Evolutionary conservation across 2,797 vertebrate species (phyloP).

Genomic region (Synanceia verrucosa): DNA sequence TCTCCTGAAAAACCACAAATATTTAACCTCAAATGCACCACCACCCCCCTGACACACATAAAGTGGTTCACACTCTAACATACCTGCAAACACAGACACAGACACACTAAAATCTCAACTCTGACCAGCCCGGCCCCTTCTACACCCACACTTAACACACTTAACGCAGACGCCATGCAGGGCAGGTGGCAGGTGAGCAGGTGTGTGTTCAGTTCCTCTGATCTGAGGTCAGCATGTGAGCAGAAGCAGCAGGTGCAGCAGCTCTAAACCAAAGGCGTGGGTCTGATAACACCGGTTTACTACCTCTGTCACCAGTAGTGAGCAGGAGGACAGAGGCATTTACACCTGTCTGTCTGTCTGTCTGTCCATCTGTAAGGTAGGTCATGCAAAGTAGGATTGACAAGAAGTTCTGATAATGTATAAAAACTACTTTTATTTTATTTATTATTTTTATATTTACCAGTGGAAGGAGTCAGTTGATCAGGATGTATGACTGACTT

Average conservation of each 20-base stretch:
- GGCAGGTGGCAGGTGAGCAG: slow-evolving; percentile 43
- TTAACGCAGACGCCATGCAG: neutral
- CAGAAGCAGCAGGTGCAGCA: slow-evolving; percentile 53
- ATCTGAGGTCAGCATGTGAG: slow-evolving; percentile 39
- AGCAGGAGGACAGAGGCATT: neutral
- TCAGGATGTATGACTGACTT: too few species aligned
- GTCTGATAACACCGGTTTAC: slow-evolving; percentile 55
- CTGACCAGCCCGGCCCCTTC: neutral
- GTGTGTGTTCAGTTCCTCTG: slow-evolving; percentile 25
- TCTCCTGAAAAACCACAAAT: slow-evolving; percentile 7
- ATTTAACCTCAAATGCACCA: neutral
- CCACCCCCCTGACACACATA: neutral
- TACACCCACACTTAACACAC: neutral
- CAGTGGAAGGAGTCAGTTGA: too few species aligned
- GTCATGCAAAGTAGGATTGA: neutral
- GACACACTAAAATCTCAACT: neutral
- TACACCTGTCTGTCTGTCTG: slow-evolving; percentile 3
- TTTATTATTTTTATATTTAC: too few species aligned
- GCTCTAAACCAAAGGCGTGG: slow-evolving; percentile 45
- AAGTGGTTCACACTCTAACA: neutral
- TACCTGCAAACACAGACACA: neutral
- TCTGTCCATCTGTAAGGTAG: neutral
- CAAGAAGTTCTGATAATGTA: neutral
- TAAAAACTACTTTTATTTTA: too few species aligned
- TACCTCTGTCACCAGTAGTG: slow-evolving; percentile 35